These are phyloP conservation scores for Grus americana DNA, from an alignment of 2,113 vertebrate genomes.

Conservation along the genomic window DNA sequence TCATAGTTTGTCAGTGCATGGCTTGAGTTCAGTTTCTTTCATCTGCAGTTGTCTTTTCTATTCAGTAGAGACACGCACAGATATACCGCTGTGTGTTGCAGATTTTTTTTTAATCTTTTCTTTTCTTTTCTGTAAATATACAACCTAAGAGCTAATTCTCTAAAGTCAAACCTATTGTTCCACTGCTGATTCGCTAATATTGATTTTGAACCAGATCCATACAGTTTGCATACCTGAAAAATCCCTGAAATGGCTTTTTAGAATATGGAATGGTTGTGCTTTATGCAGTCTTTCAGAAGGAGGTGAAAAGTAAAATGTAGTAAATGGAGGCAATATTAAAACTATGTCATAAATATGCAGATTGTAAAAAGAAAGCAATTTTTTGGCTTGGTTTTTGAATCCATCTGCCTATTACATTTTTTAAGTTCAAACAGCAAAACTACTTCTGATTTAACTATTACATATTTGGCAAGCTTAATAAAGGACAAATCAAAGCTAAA, in stretches of 20 bases:
- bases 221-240: constrained; percentile 14
- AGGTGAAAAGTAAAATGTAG: constrained; percentile 13
- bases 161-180: neutral
- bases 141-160: neutral
- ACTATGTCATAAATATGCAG: constrained; percentile 29
- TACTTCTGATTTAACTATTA: constrained; percentile 77
- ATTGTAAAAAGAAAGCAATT: constrained; percentile 42
- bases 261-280: neutral
- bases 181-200: neutral
- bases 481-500: constrained; percentile 81
- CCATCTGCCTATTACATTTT: constrained; percentile 55
- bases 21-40: neutral
- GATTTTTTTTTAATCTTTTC: neutral
- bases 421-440: constrained; percentile 68
- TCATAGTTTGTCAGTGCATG: neutral
- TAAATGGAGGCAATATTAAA: constrained; percentile 33
- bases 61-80: neutral
- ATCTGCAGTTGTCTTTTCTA: neutral
- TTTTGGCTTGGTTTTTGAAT: constrained; percentile 21
- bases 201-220: constrained; percentile 15
- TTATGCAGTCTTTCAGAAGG: constrained; percentile 39
- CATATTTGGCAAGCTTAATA: constrained; percentile 73
- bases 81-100: neutral
- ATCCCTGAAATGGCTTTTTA: constrained; percentile 15
- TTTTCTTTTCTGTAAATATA: neutral